Evolutionary conservation across 2,113 vertebrate genomes (phyloP).

Genomic region (Cyanoliseus patagonus): DNA sequence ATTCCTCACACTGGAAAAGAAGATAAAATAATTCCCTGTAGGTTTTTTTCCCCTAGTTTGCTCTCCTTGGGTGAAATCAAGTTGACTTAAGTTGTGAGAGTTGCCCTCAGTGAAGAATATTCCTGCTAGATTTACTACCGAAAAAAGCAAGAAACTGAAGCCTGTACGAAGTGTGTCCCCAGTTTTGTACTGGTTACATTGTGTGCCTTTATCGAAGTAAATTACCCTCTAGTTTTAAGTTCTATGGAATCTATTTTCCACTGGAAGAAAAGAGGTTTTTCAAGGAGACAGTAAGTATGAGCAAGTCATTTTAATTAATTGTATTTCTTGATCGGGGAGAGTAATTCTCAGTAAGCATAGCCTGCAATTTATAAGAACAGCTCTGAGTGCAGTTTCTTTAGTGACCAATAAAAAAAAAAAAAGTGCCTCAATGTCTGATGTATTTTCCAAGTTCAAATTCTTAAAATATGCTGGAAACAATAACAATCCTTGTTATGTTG

Average conservation of each 20-base stretch:
- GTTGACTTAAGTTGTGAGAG: neutral
- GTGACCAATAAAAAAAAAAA: neutral
- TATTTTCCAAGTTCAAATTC: neutral
- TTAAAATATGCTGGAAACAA: neutral
- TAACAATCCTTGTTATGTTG: neutral
- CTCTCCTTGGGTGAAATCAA: neutral
- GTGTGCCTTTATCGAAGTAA: neutral
- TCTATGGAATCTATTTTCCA: neutral
- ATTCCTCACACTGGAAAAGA: neutral
- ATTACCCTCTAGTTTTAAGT: neutral
- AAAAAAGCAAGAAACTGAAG: neutral
- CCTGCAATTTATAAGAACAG: neutral
- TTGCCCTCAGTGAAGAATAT: neutral
- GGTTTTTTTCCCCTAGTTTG: neutral
- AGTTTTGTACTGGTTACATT: neutral
- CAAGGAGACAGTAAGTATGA: neutral
- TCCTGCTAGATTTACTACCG: neutral
- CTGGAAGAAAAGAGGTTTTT: neutral
- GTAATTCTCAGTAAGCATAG: neutral
- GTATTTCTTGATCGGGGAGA: neutral
- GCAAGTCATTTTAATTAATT: neutral
- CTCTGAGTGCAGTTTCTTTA: neutral
- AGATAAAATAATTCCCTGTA: neutral
- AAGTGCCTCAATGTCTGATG: neutral
- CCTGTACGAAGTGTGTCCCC: neutral